Conservation (phyloP, 2,113 vertebrate species). For the Nesoenas mayeri region DNA sequence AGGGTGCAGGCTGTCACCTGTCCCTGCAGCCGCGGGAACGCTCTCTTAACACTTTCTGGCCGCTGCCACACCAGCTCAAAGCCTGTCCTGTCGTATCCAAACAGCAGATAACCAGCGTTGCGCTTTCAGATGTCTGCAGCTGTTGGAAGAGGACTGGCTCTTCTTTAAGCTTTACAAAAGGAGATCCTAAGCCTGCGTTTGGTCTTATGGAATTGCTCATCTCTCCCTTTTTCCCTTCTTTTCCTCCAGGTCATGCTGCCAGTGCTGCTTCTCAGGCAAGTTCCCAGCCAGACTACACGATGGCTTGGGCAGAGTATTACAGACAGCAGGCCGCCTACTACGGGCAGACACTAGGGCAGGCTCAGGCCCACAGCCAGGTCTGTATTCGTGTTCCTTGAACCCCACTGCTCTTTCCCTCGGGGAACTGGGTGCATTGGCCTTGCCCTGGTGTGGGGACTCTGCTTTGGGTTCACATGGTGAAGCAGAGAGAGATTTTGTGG, state of each 20-base stretch:
- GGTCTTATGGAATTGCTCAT: not conserved
- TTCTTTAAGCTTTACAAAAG: not conserved
- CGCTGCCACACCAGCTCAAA: not conserved
- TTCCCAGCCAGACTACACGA: constrained; percentile 92
- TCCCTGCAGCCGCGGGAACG: not conserved
- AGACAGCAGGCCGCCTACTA: constrained; percentile 95
- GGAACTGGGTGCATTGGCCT: rapidly evolving
- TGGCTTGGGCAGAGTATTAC: constrained; percentile 98
- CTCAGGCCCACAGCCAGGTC: constrained; percentile 94
- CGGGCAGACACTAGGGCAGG: constrained; percentile 91
- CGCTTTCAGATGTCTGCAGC: not conserved
- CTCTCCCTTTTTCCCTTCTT: not conserved
- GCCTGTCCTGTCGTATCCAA: rapidly evolving
- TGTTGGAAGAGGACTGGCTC: not conserved
- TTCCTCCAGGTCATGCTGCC: constrained; percentile 86
- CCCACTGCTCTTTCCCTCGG: not conserved
- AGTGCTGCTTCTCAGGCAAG: constrained; percentile 89
- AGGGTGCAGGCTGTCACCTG: not conserved
- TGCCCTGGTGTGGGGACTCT: not conserved
- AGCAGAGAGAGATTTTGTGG: not conserved
- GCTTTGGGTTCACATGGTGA: not conserved
- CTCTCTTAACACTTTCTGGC: not conserved
- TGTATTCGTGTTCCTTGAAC: not conserved
- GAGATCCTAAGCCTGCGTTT: not conserved
- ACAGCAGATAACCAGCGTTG: rapidly evolving